Evolutionary conservation across 2,113 vertebrate species (phyloP), one percentile per base, ranked within the genome.

Genomic region (Opisthocomus hoazin): DNA sequence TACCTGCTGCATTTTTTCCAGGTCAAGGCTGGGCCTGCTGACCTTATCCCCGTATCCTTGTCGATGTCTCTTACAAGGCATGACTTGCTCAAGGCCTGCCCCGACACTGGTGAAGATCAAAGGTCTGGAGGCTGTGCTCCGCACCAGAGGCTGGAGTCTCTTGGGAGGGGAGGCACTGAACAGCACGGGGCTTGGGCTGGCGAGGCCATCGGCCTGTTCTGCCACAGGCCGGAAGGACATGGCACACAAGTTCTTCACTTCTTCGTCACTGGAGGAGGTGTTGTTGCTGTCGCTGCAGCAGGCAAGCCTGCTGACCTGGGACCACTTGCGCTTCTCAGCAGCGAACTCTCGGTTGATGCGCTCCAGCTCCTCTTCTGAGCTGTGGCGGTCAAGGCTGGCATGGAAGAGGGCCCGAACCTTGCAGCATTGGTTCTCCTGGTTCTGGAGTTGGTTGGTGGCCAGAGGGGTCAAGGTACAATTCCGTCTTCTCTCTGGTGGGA

Each of bases 1-100:
- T 97, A 99, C 99, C 99, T 99, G 99, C 97, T 99, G 99, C 99
- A 99, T 99, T 97, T 99, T 99, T 97, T 99, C 99, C 91, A 99
- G 95, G 91, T 99, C 99, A 70, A 99, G 98, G 97, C 99, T 99
- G 71, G 99, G 99, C 95, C 99, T 98, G 81, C 98, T 97, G 36
- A 95, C 96, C 89, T 99, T 98, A 43, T 98, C 98, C 12, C 97
- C 91, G 0, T 98, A 99, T 70, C 97, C 97, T 79, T 98, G 98
- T 8, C 98, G 98, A 92, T 99, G 98, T 94, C 98, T 98, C 92
- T 99, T 98, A 89, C 98, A 99, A 19, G 99, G 99, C 97, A 98
- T 98, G 48, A 98, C 98, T 53, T 98, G 99, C 90, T 99, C 99
- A 29, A 99, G 98, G 92, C 98, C 98, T 3, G 97, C 97, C 66